phyloP scores from a whole-genome alignment of 92 coral and sea anemone genomes.

The Palythoa grandiflora region DNA sequence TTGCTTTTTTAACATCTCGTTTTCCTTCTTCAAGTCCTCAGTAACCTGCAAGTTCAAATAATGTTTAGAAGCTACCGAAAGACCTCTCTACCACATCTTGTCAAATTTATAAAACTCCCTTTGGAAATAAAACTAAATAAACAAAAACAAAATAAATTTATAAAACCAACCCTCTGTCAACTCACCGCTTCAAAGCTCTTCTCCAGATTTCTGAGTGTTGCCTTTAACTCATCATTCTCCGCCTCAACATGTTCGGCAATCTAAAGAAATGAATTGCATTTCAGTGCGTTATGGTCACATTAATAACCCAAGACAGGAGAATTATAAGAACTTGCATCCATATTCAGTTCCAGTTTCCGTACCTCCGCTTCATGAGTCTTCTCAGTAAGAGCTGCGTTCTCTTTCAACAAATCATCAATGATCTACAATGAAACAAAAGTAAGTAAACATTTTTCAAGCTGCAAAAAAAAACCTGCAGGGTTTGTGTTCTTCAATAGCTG shows the following conservation, averaged over 20 bases:
- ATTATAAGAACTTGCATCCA: too few species aligned
- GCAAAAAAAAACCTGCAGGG: too few species aligned
- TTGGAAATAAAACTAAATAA: neutral
- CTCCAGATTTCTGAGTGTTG: too few species aligned
- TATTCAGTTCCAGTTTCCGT: neutral
- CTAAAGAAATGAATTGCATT: too few species aligned
- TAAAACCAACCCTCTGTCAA: neutral
- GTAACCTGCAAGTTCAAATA: neutral
- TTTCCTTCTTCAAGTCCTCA: neutral
- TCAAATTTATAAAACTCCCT: too few species aligned
- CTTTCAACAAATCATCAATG: slow-evolving; percentile 41
- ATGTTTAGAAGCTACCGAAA: neutral
- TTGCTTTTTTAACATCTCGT: neutral
- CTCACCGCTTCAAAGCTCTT: neutral
- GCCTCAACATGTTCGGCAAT: too few species aligned
- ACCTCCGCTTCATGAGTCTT: slow-evolving; percentile 35
- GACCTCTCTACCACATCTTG: too few species aligned
- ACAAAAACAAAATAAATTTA: neutral
- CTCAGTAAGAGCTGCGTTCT: slow-evolving; percentile 43
- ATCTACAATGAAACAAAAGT: slow-evolving; percentile 7
- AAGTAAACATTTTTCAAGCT: too few species aligned
- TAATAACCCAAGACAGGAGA: too few species aligned
- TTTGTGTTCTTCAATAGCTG: too few species aligned
- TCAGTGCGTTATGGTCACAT: too few species aligned
- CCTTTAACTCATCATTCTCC: too few species aligned